phyloP scores from a whole-genome alignment of 2,888 invertebrate genomes.

The Therioaphis trifolii region DNA sequence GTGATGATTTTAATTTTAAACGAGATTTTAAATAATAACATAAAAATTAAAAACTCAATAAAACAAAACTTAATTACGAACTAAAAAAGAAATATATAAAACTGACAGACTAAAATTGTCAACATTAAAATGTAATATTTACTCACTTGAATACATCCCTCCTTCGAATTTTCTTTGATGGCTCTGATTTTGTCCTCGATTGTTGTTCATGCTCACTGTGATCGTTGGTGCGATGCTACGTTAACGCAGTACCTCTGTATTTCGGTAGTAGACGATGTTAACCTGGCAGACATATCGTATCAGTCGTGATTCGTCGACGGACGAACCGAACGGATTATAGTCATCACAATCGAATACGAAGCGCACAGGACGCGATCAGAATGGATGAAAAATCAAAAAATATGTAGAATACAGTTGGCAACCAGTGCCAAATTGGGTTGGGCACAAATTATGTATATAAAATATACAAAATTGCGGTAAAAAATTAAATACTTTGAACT shows the following conservation, averaged over 20 bases:
- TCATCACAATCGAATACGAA: constrained; percentile 41
- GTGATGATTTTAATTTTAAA: no score
- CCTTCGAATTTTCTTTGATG: constrained; percentile 28
- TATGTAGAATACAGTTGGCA: constrained; percentile 30
- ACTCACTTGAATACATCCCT: constrained; percentile 42
- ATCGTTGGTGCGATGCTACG: constrained; percentile 23
- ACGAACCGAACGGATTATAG: constrained; percentile 47
- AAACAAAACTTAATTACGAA: not conserved
- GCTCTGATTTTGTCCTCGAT: constrained; percentile 20
- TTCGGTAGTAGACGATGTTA: constrained; percentile 35
- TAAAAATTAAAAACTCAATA: no score
- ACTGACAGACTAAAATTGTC: not conserved
- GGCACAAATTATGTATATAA: constrained; percentile 60
- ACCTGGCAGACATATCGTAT: constrained; percentile 55
- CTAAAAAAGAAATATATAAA: not conserved
- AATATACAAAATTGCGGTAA: constrained; percentile 40
- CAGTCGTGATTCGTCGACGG: constrained; percentile 57
- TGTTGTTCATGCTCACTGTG: constrained; percentile 40
- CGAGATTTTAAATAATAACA: not conserved
- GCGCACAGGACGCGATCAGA: constrained; percentile 45
- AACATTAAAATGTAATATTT: not conserved
- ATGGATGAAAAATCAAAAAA: constrained; percentile 58
- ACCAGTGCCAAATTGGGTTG: constrained; percentile 58
- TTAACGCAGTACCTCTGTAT: constrained; percentile 48
- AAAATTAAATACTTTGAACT: constrained; percentile 12